phyloP scores from a whole-genome alignment of 2,888 invertebrate species.

The Heteromyza rotundicornis region DNA sequence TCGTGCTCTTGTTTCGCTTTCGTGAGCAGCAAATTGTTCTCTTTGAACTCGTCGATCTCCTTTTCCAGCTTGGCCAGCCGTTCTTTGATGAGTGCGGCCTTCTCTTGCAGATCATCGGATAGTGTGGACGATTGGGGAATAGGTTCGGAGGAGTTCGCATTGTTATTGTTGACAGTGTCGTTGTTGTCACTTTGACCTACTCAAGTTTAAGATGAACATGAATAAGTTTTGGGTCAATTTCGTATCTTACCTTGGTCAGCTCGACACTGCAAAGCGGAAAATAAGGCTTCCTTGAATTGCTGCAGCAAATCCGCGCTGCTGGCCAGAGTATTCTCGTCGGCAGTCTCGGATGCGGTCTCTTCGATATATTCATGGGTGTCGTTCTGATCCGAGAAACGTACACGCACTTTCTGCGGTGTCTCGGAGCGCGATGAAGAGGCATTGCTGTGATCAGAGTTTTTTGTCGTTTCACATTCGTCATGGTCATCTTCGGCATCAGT shows the following conservation, averaged over 20 bases:
- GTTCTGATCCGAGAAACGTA: constrained; percentile 49
- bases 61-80: constrained; percentile 72
- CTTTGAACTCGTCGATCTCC: constrained; percentile 67
- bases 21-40: constrained; percentile 64
- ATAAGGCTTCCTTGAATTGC: constrained; percentile 49
- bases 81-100: constrained; percentile 58
- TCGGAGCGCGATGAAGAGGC: neutral
- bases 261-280: constrained; percentile 41
- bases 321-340: neutral
- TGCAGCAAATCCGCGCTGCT: constrained; percentile 39
- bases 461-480: constrained; percentile 13
- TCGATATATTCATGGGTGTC: constrained; percentile 48
- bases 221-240: neutral
- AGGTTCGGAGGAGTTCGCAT: neutral
- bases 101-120: constrained; percentile 41
- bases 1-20: constrained; percentile 70
- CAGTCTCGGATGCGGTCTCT: constrained; percentile 24
- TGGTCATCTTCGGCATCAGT: constrained; percentile 22
- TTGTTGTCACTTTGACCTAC: neutral
- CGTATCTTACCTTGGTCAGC: constrained; percentile 24
- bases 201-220: neutral
- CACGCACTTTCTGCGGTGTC: constrained; percentile 32
- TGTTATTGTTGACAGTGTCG: neutral
- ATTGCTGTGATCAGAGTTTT: constrained; percentile 15
- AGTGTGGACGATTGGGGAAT: constrained; percentile 18